Evolutionary conservation across 1,140 invertebrate species (phyloP), one percentile per base, ranked within the genome.

Genomic region (Heliconius nattereri): DNA sequence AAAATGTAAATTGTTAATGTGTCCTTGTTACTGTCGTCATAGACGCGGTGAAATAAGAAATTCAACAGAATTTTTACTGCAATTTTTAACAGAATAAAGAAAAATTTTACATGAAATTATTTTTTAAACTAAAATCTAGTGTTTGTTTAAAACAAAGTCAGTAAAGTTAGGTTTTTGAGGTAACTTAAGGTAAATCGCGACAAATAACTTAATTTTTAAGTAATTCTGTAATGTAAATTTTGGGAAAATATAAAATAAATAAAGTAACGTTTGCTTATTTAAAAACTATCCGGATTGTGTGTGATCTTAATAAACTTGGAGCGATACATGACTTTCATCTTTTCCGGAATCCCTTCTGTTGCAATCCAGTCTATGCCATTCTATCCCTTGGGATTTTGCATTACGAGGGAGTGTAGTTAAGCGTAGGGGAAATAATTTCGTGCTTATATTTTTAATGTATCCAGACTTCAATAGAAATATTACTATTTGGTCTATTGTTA

Each of bases 371-470:
- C 86, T 89, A 86, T 86, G 87, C 74, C 75, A 72, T 78, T 77
- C 76, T 74, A 83, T 86, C 86, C 88, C 88, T 82, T 52, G 83
- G 85, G 87, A 86, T 85, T 88, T 80, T 73, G 73, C 71, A 84
- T 85, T 83, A 84, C 45, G 78, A 78, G 79, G 87, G 88, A 76
- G 79, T 70, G 79, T 75, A 80, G 73, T 81, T 84, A 71, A 82
- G 78, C 77, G 75, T 80, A 85, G 86, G 84, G 81, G 80, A 79
- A 84, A 83, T 85, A 83, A 84, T 52, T 86, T 73, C 85, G 85
- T 86, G 83, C 85, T 86, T 87, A 87, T 87, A 85, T 86, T 87
- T 89, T 89, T 89, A 89, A 89, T 89, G 87, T 84, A 82, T 81
- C 82, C 83, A 78, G 76, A 83, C 81, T 84, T 85, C 78, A 82